Evolutionary conservation across 2,888 invertebrate genomes (phyloP).

Genomic region (Piscicola geometra): DNA sequence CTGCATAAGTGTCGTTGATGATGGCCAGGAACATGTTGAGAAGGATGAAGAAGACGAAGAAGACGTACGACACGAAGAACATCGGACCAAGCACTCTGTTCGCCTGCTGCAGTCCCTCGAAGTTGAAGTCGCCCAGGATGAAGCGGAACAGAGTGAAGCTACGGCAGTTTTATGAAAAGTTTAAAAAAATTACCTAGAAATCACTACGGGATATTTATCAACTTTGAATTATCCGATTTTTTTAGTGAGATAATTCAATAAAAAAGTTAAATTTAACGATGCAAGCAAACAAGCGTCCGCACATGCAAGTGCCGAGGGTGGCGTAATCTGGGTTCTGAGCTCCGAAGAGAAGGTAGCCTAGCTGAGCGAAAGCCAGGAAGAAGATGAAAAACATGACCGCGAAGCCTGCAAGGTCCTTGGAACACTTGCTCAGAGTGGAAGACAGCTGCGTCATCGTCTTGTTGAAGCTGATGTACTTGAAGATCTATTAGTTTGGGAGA

Average conservation of each 20-base stretch:
- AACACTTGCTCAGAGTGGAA: conserved; percentile 66
- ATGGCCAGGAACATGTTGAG: conserved; percentile 78
- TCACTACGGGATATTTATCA: too few species aligned
- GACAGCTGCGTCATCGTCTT: conserved; percentile 71
- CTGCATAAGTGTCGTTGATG: conserved; percentile 72
- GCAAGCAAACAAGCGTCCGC: conserved; percentile 17
- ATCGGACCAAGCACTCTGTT: conserved; percentile 69
- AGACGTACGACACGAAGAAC: conserved; percentile 71
- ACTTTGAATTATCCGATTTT: too few species aligned
- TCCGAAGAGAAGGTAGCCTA: conserved; percentile 70
- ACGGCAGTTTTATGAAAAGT: not conserved
- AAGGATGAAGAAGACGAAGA: conserved; percentile 73
- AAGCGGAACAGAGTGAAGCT: conserved; percentile 68
- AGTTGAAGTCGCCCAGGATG: conserved; percentile 73
- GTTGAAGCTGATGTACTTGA: conserved; percentile 73
- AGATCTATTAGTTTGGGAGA: conserved; percentile 57
- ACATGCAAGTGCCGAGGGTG: conserved; percentile 47
- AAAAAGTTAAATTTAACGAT: not conserved
- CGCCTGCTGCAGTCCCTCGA: conserved; percentile 65
- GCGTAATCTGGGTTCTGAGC: conserved; percentile 66
- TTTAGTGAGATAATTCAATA: not conserved
- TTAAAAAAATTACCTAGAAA: conserved; percentile 2
- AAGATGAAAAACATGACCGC: conserved; percentile 73
- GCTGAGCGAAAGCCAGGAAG: conserved; percentile 70
- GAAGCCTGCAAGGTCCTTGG: conserved; percentile 68